A percentile compares a stretch with the other conserved stretches of the same genome.
phyloP scores from a whole-genome alignment of 2,888 invertebrate genomes.

The Bruchidius siliquastri region DNA sequence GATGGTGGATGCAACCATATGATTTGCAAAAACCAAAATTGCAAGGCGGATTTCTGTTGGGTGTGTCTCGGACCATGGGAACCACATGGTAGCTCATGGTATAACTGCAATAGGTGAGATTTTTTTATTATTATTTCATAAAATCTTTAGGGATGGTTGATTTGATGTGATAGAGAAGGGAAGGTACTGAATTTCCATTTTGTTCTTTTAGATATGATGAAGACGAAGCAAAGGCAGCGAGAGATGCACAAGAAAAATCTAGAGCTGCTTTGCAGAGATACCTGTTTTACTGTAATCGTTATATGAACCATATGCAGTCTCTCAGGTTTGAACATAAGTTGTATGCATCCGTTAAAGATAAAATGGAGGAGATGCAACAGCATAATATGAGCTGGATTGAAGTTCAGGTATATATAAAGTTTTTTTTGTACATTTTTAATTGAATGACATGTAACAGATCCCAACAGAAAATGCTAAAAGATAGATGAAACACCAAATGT shows the following conservation, averaged over 20 bases:
- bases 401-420: constrained; percentile 51
- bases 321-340: constrained; percentile 97
- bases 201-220: constrained; percentile 76
- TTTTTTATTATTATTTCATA: constrained; percentile 40
- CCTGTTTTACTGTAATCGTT: constrained; percentile 91
- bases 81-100: constrained; percentile 95
- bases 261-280: constrained; percentile 94
- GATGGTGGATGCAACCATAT: constrained; percentile 99
- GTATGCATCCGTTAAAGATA: constrained; percentile 91
- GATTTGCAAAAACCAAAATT: constrained; percentile 97
- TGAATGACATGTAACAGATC: too few relatives aligned
- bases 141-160: too few relatives aligned
- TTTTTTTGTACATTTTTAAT: too few relatives aligned
- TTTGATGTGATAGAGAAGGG: too few relatives aligned
- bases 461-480: too few relatives aligned
- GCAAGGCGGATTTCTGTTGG: constrained; percentile 99
- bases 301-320: constrained; percentile 99
- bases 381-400: constrained; percentile 99
- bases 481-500: too few relatives aligned
- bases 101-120: constrained; percentile 31
- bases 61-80: constrained; percentile 99
- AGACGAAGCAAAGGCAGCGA: constrained; percentile 92
- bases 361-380: constrained; percentile 99
- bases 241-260: constrained; percentile 95
- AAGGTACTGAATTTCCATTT: too few relatives aligned